A percentile compares a stretch with the other conserved stretches of the same genome.
Evolutionary conservation across 2,113 vertebrate genomes (phyloP).

Genomic region (Aplodontia rufa): DNA sequence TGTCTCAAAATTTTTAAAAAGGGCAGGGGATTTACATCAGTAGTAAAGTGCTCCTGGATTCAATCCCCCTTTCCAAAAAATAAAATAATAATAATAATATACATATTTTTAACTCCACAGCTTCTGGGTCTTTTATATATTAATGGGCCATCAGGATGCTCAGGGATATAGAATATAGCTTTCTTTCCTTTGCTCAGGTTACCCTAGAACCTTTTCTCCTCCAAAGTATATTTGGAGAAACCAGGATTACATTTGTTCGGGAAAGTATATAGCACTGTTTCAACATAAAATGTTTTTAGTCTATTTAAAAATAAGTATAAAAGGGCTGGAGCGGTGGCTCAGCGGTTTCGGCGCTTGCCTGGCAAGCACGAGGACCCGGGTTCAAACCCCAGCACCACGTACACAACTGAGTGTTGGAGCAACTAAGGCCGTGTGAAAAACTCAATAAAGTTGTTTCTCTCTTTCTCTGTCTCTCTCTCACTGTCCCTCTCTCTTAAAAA

Average conservation of each 20-base stretch:
- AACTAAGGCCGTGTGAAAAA: no score
- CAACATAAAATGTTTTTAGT: neutral
- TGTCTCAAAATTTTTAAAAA: neutral
- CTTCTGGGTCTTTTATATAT: neutral
- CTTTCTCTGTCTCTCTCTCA: no score
- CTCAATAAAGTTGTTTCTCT: no score
- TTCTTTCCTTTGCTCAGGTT: neutral
- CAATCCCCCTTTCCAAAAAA: neutral
- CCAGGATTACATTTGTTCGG: neutral
- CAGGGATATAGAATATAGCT: neutral
- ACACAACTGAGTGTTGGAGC: no score
- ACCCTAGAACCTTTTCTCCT: neutral
- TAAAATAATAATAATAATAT: neutral
- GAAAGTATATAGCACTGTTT: neutral
- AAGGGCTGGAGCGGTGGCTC: no score
- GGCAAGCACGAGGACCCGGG: no score
- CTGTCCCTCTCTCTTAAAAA: no score
- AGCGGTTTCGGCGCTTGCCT: no score
- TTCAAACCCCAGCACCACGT: no score
- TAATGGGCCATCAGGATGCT: neutral
- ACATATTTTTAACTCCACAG: neutral
- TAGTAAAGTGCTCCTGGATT: neutral
- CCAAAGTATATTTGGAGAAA: neutral
- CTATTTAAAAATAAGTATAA: slow-evolving; percentile 1
- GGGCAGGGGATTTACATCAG: neutral